These are phyloP conservation scores for Azemiops feae DNA, from an alignment of 2,113 vertebrate genomes.

Conservation along the genomic window DNA sequence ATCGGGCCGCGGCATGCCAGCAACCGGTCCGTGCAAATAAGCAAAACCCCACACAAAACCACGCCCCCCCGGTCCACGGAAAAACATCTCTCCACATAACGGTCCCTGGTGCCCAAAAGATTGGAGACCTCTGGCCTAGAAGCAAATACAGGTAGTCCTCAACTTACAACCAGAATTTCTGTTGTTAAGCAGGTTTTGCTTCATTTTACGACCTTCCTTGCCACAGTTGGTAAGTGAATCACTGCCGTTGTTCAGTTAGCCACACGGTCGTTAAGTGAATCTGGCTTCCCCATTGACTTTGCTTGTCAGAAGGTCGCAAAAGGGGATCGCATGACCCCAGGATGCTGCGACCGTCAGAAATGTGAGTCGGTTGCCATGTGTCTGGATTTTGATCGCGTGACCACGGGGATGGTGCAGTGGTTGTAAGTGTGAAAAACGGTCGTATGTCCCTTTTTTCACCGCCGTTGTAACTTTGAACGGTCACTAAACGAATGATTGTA, in stretches of 20 bases:
- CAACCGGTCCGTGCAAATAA: no score
- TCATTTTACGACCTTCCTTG: background rate
- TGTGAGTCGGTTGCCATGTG: rapidly evolving
- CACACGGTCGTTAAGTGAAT: no score
- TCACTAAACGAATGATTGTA: background rate
- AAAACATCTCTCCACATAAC: no score
- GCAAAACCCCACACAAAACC: no score
- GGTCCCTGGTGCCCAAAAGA: no score
- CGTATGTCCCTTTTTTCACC: background rate
- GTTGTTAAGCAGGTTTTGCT: background rate
- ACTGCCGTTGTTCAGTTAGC: background rate
- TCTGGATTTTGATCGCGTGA: background rate
- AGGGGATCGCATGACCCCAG: no score
- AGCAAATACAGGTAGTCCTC: background rate
- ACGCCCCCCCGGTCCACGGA: no score
- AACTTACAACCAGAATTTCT: background rate
- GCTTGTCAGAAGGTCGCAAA: no score
- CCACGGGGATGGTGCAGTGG: background rate
- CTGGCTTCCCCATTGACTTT: no score
- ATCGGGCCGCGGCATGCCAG: no score
- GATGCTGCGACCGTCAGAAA: no score
- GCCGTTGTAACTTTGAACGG: background rate
- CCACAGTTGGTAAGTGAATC: background rate
- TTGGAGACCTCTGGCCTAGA: no score
- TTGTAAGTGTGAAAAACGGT: background rate